phyloP scores from a whole-genome alignment of 2,797 vertebrate species.

The Fratercula arctica region DNA sequence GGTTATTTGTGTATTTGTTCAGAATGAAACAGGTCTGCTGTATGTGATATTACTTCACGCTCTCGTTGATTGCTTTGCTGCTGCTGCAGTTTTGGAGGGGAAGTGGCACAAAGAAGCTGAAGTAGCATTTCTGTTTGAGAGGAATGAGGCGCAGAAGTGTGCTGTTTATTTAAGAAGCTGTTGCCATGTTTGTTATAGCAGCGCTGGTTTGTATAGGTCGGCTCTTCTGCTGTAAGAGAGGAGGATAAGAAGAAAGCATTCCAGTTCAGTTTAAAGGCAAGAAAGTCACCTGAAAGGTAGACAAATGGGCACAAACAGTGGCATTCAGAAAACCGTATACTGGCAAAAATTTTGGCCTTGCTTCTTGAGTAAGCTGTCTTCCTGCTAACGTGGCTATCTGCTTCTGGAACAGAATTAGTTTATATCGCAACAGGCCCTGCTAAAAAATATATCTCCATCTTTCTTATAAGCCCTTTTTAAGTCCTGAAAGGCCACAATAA shows the following conservation, averaged over 20 bases:
- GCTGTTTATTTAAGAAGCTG: conserved; percentile 37
- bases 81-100: conserved; percentile 40
- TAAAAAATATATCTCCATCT: neutral
- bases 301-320: neutral
- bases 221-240: neutral
- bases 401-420: neutral
- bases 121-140: conserved; percentile 22
- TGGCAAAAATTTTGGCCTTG: neutral
- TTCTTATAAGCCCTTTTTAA: neutral
- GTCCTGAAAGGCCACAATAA: neutral
- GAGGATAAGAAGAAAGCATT: neutral
- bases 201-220: neutral
- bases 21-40: conserved; percentile 28
- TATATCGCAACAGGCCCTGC: neutral
- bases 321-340: neutral
- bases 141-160: neutral
- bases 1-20: conserved; percentile 55
- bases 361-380: neutral
- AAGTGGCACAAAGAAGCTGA: conserved; percentile 52
- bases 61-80: conserved; percentile 29
- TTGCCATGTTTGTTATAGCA: neutral
- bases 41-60: neutral
- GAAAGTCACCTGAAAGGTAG: neutral
- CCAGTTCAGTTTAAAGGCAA: neutral
- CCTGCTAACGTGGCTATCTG: neutral